Evolutionary conservation across 2,797 vertebrate species (phyloP).

Genomic region (Poecilia picta): DNA sequence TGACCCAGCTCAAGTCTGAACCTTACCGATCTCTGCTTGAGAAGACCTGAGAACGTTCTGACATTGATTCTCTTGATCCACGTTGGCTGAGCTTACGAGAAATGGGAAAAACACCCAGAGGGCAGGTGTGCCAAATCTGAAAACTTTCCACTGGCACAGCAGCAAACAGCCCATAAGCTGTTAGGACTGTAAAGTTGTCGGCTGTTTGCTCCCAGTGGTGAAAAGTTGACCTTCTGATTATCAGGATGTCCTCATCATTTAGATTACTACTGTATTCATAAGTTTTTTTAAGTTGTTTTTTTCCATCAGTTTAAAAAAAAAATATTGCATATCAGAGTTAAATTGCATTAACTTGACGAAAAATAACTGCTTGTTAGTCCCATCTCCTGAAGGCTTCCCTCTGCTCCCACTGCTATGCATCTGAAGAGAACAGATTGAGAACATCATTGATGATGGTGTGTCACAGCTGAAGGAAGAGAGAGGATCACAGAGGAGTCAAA

Average conservation of each 20-base stretch:
- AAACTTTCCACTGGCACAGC: neutral
- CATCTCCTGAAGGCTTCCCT: constrained; percentile 7
- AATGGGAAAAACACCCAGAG: neutral
- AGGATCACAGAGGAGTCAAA: constrained; percentile 31
- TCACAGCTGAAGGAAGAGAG: constrained; percentile 16
- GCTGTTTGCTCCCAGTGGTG: neutral
- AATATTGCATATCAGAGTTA: neutral
- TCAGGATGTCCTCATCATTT: neutral
- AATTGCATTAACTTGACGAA: neutral
- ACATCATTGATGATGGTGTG: constrained; percentile 25
- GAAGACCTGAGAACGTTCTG: neutral
- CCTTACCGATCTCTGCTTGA: neutral
- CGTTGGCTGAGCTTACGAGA: neutral
- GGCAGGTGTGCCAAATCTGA: neutral
- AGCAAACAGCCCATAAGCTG: neutral
- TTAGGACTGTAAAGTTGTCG: neutral
- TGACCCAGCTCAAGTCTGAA: neutral
- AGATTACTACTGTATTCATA: neutral
- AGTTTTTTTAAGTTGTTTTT: too few relatives aligned
- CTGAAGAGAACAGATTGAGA: constrained; percentile 5
- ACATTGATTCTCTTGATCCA: neutral
- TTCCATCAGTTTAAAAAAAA: neutral
- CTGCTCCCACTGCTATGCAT: constrained; percentile 4
- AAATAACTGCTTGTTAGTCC: neutral
- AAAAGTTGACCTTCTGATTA: neutral